phyloP scores from a whole-genome alignment of 1,140 invertebrate genomes.

The Drosophila tristis region DNA sequence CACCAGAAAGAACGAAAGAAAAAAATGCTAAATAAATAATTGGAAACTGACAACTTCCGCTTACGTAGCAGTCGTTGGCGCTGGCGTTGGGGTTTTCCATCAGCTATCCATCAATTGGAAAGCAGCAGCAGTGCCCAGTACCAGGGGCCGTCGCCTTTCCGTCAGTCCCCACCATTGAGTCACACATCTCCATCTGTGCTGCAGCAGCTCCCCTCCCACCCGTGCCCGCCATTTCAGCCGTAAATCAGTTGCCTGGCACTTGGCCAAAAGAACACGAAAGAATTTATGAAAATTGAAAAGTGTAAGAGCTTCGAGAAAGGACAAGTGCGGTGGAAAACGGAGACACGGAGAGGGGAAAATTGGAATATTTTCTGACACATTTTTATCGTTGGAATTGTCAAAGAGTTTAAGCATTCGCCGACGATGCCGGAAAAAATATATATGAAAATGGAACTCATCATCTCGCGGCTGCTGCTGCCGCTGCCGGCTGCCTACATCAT shows the following conservation, averaged over 20 bases:
- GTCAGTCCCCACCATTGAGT: conserved; percentile 54
- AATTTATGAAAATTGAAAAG: conserved; percentile 76
- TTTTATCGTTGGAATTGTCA: conserved; percentile 79
- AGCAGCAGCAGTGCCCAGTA: background rate
- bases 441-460: conserved; percentile 43
- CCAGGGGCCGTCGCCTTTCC: background rate
- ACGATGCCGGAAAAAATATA: background rate
- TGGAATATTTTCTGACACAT: conserved; percentile 72
- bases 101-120: conserved; percentile 51
- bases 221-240: conserved; percentile 34
- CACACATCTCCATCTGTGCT: conserved; percentile 12
- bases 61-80: conserved; percentile 26
- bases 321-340: too few relatives aligned
- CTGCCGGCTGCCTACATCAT: conserved; percentile 57
- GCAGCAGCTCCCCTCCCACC: conserved; percentile 2
- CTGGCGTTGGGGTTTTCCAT: conserved; percentile 20
- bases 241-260: conserved; percentile 68
- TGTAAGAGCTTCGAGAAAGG: conserved; percentile 24
- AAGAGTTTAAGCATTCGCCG: conserved; percentile 72
- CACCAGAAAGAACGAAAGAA: too few relatives aligned
- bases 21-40: conserved; percentile 66
- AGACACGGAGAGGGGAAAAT: conserved; percentile 22
- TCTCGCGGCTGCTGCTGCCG: conserved; percentile 2
- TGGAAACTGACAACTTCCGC: conserved; percentile 70
- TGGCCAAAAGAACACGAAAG: conserved; percentile 58